Percentiles rank a stretch among this genome's conserved stretches.
These are phyloP conservation scores for Onthophagus sagittarius DNA, from an alignment of 2,888 invertebrate species.

Conservation along the genomic window DNA sequence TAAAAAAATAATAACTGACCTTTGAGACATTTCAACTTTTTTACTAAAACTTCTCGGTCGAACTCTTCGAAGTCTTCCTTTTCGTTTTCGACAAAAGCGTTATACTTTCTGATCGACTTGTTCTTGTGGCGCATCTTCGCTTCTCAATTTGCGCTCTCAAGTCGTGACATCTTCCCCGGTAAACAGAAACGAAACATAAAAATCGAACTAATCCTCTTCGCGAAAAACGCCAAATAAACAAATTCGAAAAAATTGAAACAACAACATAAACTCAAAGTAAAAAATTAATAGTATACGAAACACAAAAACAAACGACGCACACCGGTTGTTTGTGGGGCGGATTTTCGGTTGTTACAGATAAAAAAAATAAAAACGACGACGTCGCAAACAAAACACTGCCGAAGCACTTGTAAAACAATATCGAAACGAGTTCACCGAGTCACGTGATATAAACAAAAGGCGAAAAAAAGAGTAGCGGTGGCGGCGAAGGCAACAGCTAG, in stretches of 20 bases:
- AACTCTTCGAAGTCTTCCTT: conserved; percentile 19
- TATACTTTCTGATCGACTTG: conserved; percentile 23
- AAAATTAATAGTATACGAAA: background rate
- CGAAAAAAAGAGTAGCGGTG: background rate
- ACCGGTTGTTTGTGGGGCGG: background rate
- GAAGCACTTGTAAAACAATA: conserved; percentile 7
- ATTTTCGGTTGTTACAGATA: background rate
- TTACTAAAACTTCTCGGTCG: conserved; percentile 18
- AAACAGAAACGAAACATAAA: background rate
- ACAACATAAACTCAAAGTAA: conserved; percentile 1
- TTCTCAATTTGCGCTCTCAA: background rate
- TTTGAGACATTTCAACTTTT: conserved; percentile 13
- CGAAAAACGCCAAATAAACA: conserved; percentile 4
- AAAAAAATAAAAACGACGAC: background rate
- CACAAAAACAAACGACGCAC: background rate
- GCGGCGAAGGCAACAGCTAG: conserved; percentile 4
- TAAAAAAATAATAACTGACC: conserved; percentile 13
- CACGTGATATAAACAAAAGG: conserved; percentile 12
- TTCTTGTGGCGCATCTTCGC: conserved; percentile 21
- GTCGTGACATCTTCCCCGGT: background rate
- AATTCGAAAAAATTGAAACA: background rate
- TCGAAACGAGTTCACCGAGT: conserved; percentile 3
- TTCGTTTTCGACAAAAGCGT: conserved; percentile 19
- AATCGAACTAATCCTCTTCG: background rate
- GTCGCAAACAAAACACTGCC: background rate